phyloP scores from a whole-genome alignment of 2,113 vertebrate species.

The Collichthys lucidus region DNA sequence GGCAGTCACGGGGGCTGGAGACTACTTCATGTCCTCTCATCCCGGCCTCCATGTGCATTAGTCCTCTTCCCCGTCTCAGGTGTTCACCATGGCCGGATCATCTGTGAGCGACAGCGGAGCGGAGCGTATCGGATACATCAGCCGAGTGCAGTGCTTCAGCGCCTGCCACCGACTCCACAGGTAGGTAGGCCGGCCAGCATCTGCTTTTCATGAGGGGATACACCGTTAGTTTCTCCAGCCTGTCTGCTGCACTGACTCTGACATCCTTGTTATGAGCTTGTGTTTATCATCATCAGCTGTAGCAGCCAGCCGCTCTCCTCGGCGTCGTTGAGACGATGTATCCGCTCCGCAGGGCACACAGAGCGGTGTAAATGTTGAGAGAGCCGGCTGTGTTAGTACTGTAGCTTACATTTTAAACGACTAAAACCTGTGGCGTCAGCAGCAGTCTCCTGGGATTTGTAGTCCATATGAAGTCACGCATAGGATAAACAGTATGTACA shows the following conservation, averaged over 20 bases:
- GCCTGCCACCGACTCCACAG: slow-evolving; percentile 92
- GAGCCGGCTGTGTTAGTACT: neutral
- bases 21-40: neutral
- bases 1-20: slow-evolving; percentile 25
- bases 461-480: neutral
- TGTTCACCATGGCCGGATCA: slow-evolving; percentile 50
- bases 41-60: neutral
- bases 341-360: no score
- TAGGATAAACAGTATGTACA: accelerated
- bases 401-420: neutral
- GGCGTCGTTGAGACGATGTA: neutral
- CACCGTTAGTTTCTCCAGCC: no score
- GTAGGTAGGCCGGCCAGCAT: neutral
- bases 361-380: neutral
- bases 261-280: neutral
- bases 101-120: accelerated
- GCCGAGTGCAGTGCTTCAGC: slow-evolving; percentile 88
- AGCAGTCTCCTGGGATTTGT: neutral
- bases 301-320: neutral
- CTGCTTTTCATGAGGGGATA: no score
- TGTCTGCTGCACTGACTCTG: neutral
- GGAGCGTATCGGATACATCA: slow-evolving; percentile 82
- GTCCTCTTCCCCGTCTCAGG: neutral
- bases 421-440: no score
- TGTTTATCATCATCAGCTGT: neutral